These are phyloP conservation scores for Euphonia xanthogaster DNA, from an alignment of 2,797 vertebrate species.

Conservation along the genomic window DNA sequence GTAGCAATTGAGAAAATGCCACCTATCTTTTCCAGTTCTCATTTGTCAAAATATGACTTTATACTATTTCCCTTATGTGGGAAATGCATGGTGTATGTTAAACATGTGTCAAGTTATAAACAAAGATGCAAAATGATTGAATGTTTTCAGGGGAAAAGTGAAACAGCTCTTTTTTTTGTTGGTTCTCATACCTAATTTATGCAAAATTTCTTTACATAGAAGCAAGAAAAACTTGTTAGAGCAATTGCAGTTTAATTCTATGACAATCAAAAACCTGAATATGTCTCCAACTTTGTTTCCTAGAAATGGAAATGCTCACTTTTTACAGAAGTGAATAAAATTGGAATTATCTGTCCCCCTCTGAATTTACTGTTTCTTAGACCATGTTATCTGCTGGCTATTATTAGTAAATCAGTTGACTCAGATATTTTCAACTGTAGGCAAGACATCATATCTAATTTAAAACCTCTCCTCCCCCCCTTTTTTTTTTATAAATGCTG, in stretches of 20 bases:
- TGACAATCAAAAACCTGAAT: background rate
- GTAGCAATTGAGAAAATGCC: background rate
- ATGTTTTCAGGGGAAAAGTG: background rate
- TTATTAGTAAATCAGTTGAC: background rate
- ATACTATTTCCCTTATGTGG: background rate
- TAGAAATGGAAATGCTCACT: background rate
- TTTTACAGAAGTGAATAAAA: background rate
- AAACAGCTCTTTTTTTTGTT: background rate
- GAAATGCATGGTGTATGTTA: background rate
- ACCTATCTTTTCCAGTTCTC: background rate
- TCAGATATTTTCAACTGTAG: background rate
- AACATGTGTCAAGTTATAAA: background rate
- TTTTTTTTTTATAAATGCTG: background rate
- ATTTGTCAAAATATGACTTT: background rate
- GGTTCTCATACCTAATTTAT: background rate
- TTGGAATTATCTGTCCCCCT: background rate
- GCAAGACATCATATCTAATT: too few relatives aligned
- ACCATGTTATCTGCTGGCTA: background rate
- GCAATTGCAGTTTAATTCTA: background rate
- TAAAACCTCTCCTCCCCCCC: background rate
- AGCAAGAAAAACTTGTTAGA: background rate
- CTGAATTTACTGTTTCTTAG: background rate
- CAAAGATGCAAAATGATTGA: background rate
- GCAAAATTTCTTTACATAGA: background rate
- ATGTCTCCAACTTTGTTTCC: background rate